Evolutionary conservation across 2,797 vertebrate genomes (phyloP).

Genomic region (Poliocrania exsul): DNA sequence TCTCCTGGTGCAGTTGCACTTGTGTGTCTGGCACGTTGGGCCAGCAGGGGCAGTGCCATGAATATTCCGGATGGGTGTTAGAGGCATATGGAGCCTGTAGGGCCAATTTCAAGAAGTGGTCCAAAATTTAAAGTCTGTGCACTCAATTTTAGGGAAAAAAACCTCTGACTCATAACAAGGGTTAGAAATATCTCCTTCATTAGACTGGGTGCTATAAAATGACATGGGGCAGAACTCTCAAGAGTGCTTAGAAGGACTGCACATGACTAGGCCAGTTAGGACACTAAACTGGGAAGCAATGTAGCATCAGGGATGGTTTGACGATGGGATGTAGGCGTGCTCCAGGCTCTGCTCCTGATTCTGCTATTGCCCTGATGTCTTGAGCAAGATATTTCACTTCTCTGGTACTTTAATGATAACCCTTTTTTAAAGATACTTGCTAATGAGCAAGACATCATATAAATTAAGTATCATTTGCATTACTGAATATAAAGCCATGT

Average conservation of each 20-base stretch:
- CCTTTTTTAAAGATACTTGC: neutral
- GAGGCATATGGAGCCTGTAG: neutral
- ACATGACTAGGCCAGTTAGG: neutral
- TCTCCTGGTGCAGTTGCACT: neutral
- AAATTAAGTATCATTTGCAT: neutral
- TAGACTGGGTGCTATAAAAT: rapidly evolving
- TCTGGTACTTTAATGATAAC: neutral
- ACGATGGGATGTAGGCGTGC: neutral
- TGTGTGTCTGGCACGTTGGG: rapidly evolving
- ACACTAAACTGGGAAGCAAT: neutral
- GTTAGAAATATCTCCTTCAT: neutral
- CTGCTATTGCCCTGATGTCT: neutral
- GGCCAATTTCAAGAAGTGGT: neutral
- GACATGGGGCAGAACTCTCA: neutral
- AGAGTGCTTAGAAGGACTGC: neutral
- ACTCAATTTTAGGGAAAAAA: neutral
- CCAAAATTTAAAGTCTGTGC: neutral
- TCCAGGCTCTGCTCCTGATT: neutral
- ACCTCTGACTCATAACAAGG: neutral
- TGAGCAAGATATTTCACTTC: neutral
- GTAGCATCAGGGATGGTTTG: neutral
- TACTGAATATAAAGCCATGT: neutral
- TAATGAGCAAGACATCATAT: neutral
- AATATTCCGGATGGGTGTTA: too few relatives aligned
- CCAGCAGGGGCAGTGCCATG: neutral